These are phyloP conservation scores for Willisornis vidua DNA, from an alignment of 2,113 vertebrate genomes.

Conservation along the genomic window DNA sequence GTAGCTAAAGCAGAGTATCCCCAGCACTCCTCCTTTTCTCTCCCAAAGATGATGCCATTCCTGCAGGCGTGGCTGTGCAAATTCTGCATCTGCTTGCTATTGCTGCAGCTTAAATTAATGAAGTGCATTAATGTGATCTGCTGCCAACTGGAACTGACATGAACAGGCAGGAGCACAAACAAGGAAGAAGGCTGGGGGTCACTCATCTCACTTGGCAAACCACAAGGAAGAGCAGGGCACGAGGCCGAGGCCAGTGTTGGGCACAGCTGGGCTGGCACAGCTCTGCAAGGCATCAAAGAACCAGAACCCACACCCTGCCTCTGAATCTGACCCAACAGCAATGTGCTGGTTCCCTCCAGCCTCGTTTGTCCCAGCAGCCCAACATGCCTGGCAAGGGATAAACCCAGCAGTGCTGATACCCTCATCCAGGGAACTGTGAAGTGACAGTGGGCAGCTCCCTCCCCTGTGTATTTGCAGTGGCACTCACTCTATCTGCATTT, in stretches of 20 bases:
- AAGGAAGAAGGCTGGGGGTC: not conserved
- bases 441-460: not conserved
- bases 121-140: not conserved
- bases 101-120: not conserved
- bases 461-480: not conserved
- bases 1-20: not conserved
- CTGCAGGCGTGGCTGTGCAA: not conserved
- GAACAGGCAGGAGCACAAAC: not conserved
- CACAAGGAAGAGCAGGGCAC: not conserved
- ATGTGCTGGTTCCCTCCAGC: not conserved
- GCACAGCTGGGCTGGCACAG: not conserved
- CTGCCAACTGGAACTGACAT: not conserved
- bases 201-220: not conserved
- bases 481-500: not conserved
- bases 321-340: not conserved
- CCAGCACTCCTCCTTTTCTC: not conserved
- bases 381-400: not conserved
- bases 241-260: not conserved
- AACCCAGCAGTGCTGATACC: not conserved
- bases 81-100: not conserved
- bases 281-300: not conserved
- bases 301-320: not conserved
- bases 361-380: not conserved
- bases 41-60: not conserved
- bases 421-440: not conserved